Evolutionary conservation across 1,140 invertebrate species (phyloP).

Genomic region (Sarcophaga peregrina): DNA sequence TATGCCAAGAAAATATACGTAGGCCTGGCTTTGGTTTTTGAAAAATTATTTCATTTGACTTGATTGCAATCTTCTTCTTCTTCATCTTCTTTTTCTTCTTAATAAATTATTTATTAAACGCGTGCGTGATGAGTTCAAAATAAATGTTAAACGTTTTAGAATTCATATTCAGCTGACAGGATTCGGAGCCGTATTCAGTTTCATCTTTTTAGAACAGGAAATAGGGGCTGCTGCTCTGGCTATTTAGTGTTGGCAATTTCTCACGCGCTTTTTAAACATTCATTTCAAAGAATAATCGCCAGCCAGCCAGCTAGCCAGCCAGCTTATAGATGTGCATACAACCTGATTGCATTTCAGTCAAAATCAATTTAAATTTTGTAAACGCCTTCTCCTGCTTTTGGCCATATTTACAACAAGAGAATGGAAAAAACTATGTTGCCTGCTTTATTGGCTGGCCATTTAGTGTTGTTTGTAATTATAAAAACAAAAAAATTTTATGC

Average conservation of each 20-base stretch:
- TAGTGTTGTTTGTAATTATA: conserved; percentile 22
- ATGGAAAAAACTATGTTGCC: too few relatives aligned
- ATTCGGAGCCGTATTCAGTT: too few relatives aligned
- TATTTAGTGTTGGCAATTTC: background rate
- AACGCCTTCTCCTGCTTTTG: conserved; percentile 21
- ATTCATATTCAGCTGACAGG: too few relatives aligned
- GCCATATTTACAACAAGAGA: background rate
- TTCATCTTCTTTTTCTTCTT: too few relatives aligned
- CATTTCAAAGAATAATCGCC: background rate
- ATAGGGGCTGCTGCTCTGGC: background rate
- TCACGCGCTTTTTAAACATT: conserved; percentile 10
- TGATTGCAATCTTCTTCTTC: conserved; percentile 18
- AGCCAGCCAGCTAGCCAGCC: too few relatives aligned
- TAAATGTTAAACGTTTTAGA: background rate
- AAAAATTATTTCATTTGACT: background rate
- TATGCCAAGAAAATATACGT: too few relatives aligned
- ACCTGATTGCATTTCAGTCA: conserved; percentile 28
- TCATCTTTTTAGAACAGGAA: conserved; percentile 11
- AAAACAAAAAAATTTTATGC: background rate
- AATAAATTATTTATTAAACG: conserved; percentile 40
- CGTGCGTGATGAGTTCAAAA: conserved; percentile 39
- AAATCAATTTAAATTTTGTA: conserved; percentile 45
- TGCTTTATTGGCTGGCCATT: background rate
- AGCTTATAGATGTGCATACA: too few relatives aligned
- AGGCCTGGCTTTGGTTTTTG: too few relatives aligned